Evolutionary conservation across 2,888 invertebrate species (phyloP).

Genomic region (Euplexia lucipara): DNA sequence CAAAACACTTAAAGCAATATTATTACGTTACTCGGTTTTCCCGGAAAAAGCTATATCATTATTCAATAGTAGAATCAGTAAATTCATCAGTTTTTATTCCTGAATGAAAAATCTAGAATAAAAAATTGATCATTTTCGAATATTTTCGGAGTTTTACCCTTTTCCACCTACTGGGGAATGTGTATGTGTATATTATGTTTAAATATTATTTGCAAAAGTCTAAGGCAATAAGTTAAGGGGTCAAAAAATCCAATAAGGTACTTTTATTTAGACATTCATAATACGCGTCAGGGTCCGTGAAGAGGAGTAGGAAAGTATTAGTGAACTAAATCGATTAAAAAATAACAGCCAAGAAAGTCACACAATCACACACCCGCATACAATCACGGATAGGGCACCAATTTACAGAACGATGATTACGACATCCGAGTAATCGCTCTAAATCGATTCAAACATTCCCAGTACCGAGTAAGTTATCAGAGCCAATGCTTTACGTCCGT

Average conservation of each 20-base stretch:
- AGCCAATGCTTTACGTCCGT: constrained; percentile 78
- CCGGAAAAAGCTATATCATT: not conserved
- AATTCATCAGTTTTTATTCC: no score
- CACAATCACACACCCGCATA: constrained; percentile 13
- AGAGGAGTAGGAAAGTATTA: not conserved
- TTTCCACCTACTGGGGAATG: no score
- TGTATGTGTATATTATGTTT: no score
- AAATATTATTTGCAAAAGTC: no score
- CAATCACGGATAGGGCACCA: constrained; percentile 37
- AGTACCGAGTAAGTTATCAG: constrained; percentile 80
- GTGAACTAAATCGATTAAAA: constrained; percentile 28
- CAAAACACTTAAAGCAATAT: constrained; percentile 27
- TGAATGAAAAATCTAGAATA: no score
- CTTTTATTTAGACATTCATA: no score
- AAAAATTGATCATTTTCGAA: not conserved
- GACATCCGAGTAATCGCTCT: constrained; percentile 56
- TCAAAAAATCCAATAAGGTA: no score
- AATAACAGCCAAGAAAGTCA: constrained; percentile 13
- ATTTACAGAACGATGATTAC: constrained; percentile 56
- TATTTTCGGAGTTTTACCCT: not conserved
- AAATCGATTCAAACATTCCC: constrained; percentile 61
- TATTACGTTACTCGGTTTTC: not conserved
- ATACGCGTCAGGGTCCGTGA: no score
- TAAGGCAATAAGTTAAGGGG: no score
- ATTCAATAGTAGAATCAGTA: not conserved